Base-by-base conservation (phyloP, 2,888 invertebrate species). In the Drosophila picticornis region DNA sequence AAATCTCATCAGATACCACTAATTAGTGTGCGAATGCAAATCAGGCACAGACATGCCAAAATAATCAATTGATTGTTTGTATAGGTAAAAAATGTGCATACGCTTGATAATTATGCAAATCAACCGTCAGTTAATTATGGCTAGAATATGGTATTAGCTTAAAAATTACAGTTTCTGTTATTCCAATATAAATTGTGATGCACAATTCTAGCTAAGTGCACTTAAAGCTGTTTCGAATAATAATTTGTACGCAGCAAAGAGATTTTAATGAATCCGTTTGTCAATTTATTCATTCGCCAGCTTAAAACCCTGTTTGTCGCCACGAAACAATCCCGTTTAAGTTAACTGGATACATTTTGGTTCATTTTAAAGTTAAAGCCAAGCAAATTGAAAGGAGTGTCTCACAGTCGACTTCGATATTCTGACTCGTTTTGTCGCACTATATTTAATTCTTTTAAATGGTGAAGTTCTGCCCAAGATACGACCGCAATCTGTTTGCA, bases 401-500 rank as follows among this genome's bases (percentile, higher is more conserved):
- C 43, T 48, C 2, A 1, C 10, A n/a, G 43, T 40, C 29, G 22
- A 36, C 31, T 19, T 4, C 7, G 13, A 2, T 1, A 6, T 1
- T 16, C 22, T 10, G 9, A 5, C 29, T 31, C 13, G 7, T 51
- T 31, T 69, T 56, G 31, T n/a, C 38, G 27, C 43, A 25, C 43
- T 16, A 11, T 19, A 40, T 52, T 56, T 48, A 77, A 71, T 81
- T 50, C 58, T 65, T 65, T 62, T 51, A 68, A 77, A 73, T 84
- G 87, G 60, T 60, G 67, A 73, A 75, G 68, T 66, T 43, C 52
- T 43, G 58, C 51, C 59, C 62, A 62, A 81, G 83, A 79, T 87
- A 74, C 69, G 75, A 84, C 88, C 89, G 55, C 84, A 84, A 89
- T 83, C 84, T 81, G 89, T 84, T 86, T 87, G 80, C 81, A 73